Evolutionary conservation across 2,888 invertebrate species (phyloP), one percentile per base, ranked within the genome.

Genomic region (Parnassius smintheus): DNA sequence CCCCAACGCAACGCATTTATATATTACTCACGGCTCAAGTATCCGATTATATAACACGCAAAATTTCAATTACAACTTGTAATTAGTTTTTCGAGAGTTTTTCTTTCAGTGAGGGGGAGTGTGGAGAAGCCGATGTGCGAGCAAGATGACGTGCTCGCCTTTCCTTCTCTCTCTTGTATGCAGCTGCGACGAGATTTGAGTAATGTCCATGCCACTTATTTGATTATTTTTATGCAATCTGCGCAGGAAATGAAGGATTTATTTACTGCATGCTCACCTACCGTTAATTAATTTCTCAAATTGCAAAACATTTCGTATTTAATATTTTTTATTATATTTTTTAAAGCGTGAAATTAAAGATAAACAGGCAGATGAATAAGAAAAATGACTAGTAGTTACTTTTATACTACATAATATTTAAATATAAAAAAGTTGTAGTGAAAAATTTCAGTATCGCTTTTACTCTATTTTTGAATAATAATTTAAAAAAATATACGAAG

Each of bases 61-160:
- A 92, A 92, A 92, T 92, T 92, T 92, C 92, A 92, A 92, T 92
- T 92, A 92, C 92, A 92, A 92, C 85, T 92, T 92, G 92, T 92
- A 92, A 92, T 92, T 92, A 92, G 92, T 92, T 92, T 92, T 92
- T 92, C 86, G 91, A 90, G 92, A 92, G 91, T 92, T 92, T 92
- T 92, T 92, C 92, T 92, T 92, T 91, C 89, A 85, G 85, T 83
- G 83, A 83, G 85, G 85, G 86, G 86, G 88, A 78, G 80, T 74
- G 84, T 81, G 85, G 85, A 76, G 85, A 82, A 75, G 75, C 72
- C 64, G 69, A 75, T 65, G 87, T 70, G 78, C 56, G 82, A 87
- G 76, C 59, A 79, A 73, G 83, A 84, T 61, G 68, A 48, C 66
- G 57, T 56, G 69, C 61, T 61, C 58, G 66, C 67, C 70, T 60